Evolutionary conservation across 2,888 invertebrate species (phyloP).

Genomic region (Orthosia cruda): DNA sequence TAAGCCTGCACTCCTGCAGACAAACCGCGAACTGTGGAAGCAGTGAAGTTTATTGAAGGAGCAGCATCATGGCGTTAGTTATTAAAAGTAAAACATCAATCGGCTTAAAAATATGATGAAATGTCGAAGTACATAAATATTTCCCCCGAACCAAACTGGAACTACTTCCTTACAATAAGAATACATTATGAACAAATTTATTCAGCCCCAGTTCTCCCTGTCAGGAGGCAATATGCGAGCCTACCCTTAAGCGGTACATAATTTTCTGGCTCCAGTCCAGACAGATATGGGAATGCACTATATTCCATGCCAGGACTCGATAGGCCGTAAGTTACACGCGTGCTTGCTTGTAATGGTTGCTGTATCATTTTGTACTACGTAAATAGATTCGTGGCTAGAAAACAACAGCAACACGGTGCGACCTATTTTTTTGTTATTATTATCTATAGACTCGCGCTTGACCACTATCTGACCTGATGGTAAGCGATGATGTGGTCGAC

Average conservation of each 20-base stretch:
- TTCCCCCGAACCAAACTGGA: neutral
- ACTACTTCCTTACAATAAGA: neutral
- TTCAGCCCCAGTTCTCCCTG: conserved; percentile 34
- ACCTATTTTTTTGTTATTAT: no score
- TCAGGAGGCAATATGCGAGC: conserved; percentile 21
- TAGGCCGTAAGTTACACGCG: conserved; percentile 5
- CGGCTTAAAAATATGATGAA: neutral
- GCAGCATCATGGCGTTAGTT: no score
- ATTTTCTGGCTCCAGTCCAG: conserved; percentile 49
- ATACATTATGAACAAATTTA: conserved; percentile 3
- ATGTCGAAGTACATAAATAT: neutral
- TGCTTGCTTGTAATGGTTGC: conserved; percentile 7
- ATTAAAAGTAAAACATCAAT: neutral
- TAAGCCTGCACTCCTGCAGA: no score
- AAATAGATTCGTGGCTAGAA: no score
- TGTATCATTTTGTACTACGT: neutral
- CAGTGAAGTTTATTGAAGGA: no score
- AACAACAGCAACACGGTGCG: no score
- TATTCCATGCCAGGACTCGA: conserved; percentile 38
- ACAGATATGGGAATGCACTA: conserved; percentile 43
- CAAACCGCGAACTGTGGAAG: no score
- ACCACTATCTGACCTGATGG: no score
- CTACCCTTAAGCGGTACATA: conserved; percentile 38
- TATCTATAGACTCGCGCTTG: no score
- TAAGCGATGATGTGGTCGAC: no score